Evolutionary conservation across 2,888 invertebrate species (phyloP), one percentile per base, ranked within the genome.

Genomic region (Gastrophysa polygoni): DNA sequence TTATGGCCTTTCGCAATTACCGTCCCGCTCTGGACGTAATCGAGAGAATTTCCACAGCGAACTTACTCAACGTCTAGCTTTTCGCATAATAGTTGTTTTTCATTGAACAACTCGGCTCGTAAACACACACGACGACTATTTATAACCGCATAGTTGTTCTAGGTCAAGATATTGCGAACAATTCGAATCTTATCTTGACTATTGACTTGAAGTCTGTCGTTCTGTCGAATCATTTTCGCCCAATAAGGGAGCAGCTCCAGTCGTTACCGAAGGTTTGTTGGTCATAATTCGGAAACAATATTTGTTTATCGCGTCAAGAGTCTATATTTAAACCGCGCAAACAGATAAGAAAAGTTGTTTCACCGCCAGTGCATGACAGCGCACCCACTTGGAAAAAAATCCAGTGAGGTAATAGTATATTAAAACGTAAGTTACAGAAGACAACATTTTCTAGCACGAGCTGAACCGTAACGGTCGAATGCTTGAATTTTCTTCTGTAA

Each of bases 91-190:
- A 38, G 38, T 14, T 14, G 38, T 38, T 38, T 32, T 38, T 38
- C 38, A 38, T 14, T 38, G 38, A 38, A 38, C 38, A 38, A 38
- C 38, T 38, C 38, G 24, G 7, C 11, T 14, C n/a, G 38, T 38
- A 38, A 38, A 54, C 54, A 43, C 20, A 14, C 17, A 34, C 16
- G n/a, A n/a, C n/a, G 44, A 43, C 16, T 54, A 54, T 54, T 54
- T 54, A 54, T 54, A 54, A 20, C 38, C 38, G n/a, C 21, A 11
- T 24, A 43, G 54, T 54, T 54, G 43, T 34, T 44, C 44, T 54
- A 54, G 54, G 54, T 54, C 54, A 54, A 43, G 54, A 54, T 34
- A 54, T 54, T 11, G 21, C 54, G 43, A 14, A 14, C 38, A 38
- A 24, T 24, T n/a, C n/a, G 32, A 32, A 32, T 32, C 32, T 32